Evolutionary conservation across 2,888 invertebrate species (phyloP).

Genomic region (Plagodis dolabraria): DNA sequence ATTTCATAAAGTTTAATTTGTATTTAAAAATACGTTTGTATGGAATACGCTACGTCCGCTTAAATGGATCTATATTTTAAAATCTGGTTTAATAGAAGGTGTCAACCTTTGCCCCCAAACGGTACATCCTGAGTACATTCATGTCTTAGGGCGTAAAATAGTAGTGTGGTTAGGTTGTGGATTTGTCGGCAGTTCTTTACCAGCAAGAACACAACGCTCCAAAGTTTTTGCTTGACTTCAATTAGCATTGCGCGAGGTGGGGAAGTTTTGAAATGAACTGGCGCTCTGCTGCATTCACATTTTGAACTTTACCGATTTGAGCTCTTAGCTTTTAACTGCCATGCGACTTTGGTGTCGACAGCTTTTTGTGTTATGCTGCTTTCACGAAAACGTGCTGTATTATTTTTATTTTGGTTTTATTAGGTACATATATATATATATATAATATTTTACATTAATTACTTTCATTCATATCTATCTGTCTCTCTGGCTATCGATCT

Average conservation of each 20-base stretch:
- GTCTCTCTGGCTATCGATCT: too few species aligned
- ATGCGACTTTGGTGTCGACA: neutral
- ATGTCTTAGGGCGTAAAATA: constrained; percentile 14
- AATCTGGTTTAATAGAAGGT: too few species aligned
- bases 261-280: constrained; percentile 25
- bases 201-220: constrained; percentile 15
- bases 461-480: too few species aligned
- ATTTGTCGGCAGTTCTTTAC: constrained; percentile 20
- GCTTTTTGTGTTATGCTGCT: neutral
- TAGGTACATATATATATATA: too few species aligned
- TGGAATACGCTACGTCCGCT: too few species aligned
- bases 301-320: neutral
- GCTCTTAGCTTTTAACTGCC: neutral
- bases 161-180: constrained; percentile 16
- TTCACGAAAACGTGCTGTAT: neutral
- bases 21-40: too few species aligned
- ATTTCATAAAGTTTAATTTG: too few species aligned
- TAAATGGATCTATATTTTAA: too few species aligned
- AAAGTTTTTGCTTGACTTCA: constrained; percentile 17
- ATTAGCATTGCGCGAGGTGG: constrained; percentile 19
- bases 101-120: neutral
- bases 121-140: constrained; percentile 7
- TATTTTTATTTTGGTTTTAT: neutral
- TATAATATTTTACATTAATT: too few species aligned
- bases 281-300: neutral